Base-by-base conservation (phyloP, 2,888 invertebrate genomes). In the Incurvaria masculella region DNA sequence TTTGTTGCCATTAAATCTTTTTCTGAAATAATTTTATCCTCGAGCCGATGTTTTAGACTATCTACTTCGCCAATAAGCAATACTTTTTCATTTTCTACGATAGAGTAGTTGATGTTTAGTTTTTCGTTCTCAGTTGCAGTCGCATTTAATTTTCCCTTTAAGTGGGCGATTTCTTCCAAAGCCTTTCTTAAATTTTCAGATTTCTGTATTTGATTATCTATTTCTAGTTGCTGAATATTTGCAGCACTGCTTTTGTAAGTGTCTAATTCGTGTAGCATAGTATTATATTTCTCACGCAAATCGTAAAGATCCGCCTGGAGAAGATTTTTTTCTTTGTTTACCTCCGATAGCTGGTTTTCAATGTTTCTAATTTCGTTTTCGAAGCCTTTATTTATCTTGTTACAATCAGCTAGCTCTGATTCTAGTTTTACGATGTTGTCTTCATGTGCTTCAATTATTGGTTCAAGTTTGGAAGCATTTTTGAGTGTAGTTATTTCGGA, bases 401-500 rank as follows among this genome's bases (percentile, higher is more conserved):
- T 81, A 42, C 76, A 79, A 58, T 83, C 82, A 45, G 88, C 88
- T 43, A 88, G 61, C 63, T 87, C 86, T 1, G 75, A 70, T 67
- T 88, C 87, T 55, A 88, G 61, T 56, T 83, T 79, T 0, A 79
- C 70, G 52, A 86, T 66, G 53, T 83, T 86, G 56, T 88, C 87
- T 69, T 88, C 88, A 57, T 87, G 87, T 2, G 84, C 81, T 69
- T 88, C 88, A 45, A 84, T 83, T 46, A 88, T 88, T 1, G 88
- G 86, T 63, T 87, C 84, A 54, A 88, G 65, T 55, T 85, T 85
- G n/a, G 80, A 79, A n/a, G 73, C 71, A 59, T 79, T 82, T 59
- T 86, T 86, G 46, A 81, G 76, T 44, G 81, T 79, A 41, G 86
- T 79, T 51, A 88, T 72, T 66, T 87, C 86, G 44, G 81, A 80